These are phyloP conservation scores for Gobio occitaniae DNA, from an alignment of 2,797 vertebrate species.

Conservation along the genomic window DNA sequence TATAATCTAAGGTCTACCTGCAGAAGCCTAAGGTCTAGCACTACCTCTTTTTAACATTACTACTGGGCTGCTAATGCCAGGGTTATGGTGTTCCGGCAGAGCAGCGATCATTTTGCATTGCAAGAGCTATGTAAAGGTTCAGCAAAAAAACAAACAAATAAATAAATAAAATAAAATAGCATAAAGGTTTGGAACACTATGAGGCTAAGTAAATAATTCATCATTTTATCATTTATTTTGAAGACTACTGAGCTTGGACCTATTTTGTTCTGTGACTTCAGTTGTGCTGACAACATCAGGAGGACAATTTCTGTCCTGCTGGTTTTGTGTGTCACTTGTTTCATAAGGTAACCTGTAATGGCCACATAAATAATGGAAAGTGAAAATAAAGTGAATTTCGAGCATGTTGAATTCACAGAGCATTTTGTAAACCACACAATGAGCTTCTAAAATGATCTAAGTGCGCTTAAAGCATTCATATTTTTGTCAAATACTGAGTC, in stretches of 20 bases:
- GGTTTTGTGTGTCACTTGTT: not conserved
- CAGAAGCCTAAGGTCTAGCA: not conserved
- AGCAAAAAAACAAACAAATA: not conserved
- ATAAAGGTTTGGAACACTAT: not conserved
- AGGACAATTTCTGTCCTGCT: not conserved
- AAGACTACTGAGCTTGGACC: not conserved
- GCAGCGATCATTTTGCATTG: not conserved
- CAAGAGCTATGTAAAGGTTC: not conserved
- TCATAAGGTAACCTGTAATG: not conserved
- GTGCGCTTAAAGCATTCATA: not conserved
- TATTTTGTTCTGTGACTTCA: not conserved
- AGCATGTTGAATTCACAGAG: not conserved
- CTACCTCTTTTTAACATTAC: not conserved
- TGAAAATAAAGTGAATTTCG: not conserved
- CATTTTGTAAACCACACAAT: not conserved
- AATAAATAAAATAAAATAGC: not conserved
- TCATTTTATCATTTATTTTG: not conserved
- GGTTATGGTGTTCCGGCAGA: not conserved
- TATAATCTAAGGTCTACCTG: not conserved
- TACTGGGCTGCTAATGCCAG: not conserved
- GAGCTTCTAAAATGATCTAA: not conserved
- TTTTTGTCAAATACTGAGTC: not conserved
- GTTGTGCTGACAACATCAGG: not conserved
- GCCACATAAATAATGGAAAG: not conserved
- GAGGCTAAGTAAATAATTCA: not conserved